These are phyloP conservation scores for Epistrophella euchroma DNA, from an alignment of 2,888 invertebrate genomes.

Conservation along the genomic window DNA sequence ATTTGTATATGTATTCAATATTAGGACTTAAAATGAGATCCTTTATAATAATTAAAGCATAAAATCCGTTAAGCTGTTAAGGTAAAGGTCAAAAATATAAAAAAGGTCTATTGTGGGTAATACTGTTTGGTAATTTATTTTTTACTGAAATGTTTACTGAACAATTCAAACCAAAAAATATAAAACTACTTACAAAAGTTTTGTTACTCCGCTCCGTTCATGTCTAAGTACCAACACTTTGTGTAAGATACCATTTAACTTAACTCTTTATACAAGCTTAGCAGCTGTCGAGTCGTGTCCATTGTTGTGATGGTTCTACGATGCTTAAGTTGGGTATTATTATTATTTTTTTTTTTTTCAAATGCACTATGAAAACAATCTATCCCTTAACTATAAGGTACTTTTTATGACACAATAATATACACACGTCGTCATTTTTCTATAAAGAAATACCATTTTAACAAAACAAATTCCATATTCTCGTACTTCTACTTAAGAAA, in stretches of 20 bases:
- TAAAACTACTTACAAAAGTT: not conserved
- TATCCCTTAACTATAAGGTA: not conserved
- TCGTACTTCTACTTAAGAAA: not conserved
- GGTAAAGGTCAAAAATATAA: no score
- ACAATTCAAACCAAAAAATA: not conserved
- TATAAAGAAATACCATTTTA: not conserved
- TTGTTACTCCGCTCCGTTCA: not conserved
- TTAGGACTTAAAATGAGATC: no score
- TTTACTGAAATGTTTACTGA: not conserved
- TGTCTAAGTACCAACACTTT: not conserved
- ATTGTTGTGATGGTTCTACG: not conserved
- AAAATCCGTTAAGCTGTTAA: no score
- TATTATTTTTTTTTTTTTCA: not conserved
- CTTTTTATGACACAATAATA: slow-evolving; percentile 14
- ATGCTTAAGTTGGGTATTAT: not conserved
- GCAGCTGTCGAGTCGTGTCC: not conserved
- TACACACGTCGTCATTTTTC: not conserved
- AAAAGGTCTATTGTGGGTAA: no score
- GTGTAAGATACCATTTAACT: not conserved
- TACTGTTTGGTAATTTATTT: no score
- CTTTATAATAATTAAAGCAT: no score
- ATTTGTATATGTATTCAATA: no score
- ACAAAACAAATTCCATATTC: not conserved
- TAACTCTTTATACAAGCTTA: not conserved
- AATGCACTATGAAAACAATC: slow-evolving; percentile 3